Base-by-base conservation (phyloP, 1,140 invertebrate species). In the Procambarus clarkii region DNA sequence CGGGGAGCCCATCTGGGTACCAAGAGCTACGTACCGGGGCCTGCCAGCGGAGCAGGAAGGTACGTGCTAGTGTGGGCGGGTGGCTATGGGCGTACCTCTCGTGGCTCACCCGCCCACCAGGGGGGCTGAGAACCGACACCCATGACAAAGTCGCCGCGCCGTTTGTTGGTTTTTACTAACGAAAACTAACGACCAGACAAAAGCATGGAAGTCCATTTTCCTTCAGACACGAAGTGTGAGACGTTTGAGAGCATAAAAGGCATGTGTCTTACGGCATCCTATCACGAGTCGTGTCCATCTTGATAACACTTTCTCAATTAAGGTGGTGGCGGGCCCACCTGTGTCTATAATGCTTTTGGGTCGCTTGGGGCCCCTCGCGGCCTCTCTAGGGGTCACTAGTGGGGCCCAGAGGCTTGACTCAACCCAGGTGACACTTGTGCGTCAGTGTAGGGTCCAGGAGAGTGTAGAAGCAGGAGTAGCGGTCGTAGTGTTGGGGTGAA, bases 91-190 rank as follows among this genome's bases (percentile, higher is more conserved):
- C 85, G 64, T 48, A 86, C 74, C 85, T 77, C 48, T 78, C 54
- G 50, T 58, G 2, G 69, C 69, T 74, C 71, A 71, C 74, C 54
- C 79, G 45, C 82, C 24, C 81, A 24, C 82, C 82, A 18, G 91
- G 91, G 74, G 71, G 69, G 21, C 71, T 21, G 34, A 9, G 80
- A 71, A 82, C 91, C 85, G 86, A 92, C 91, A 92, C 91, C 91
- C 85, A 76, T 71, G 86, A 92, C 91, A 92, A 92, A 92, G 91
- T 92, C 71, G 82, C 85, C 85, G 91, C 86, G 45, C 80, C 91
- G 91, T 92, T 92, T 92, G 91, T 92, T 92, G 91, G 91, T 92
- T 92, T 92, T 92, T 92, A 92, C 91, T 84, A 92, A 92, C 86
- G 91, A 92, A 92, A 92, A 88, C 85, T 92, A 92, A 92, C 86